Evolutionary conservation across 2,888 invertebrate species (phyloP).

Genomic region (Cordilura impudica): DNA sequence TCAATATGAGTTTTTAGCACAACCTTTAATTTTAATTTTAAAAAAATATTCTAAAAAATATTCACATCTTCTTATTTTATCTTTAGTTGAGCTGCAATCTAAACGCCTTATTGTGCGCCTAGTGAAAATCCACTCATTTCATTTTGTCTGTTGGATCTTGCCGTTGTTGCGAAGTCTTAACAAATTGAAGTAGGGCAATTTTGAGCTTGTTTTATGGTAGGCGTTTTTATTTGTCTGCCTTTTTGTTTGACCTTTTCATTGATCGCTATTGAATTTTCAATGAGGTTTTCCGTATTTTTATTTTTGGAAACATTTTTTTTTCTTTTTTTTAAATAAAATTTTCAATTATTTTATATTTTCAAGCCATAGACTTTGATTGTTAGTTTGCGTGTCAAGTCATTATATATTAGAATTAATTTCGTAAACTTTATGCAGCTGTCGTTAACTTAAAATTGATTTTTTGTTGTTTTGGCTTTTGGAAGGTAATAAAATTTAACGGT

Average conservation of each 20-base stretch:
- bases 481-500: slow-evolving; percentile 34
- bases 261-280: slow-evolving; percentile 33
- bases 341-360: slow-evolving; percentile 28
- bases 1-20: no score
- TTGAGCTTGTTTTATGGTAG: slow-evolving; percentile 33
- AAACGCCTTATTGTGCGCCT: neutral
- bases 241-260: slow-evolving; percentile 52
- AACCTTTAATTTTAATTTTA: no score
- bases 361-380: slow-evolving; percentile 33
- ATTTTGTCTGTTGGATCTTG: neutral
- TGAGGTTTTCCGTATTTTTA: slow-evolving; percentile 22
- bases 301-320: neutral
- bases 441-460: slow-evolving; percentile 38
- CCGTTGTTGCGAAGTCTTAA: slow-evolving; percentile 12
- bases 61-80: no score
- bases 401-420: slow-evolving; percentile 55
- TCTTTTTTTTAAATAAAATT: neutral
- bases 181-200: slow-evolving; percentile 60
- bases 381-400: slow-evolving; percentile 54
- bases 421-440: slow-evolving; percentile 31
- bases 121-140: neutral
- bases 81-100: no score
- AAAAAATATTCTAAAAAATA: no score
- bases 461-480: neutral
- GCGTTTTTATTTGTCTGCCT: slow-evolving; percentile 57